A percentile compares a stretch with the other conserved stretches of the same genome.
These are phyloP conservation scores for Myodes glareolus DNA, from an alignment of 2,113 vertebrate species.

Conservation along the genomic window DNA sequence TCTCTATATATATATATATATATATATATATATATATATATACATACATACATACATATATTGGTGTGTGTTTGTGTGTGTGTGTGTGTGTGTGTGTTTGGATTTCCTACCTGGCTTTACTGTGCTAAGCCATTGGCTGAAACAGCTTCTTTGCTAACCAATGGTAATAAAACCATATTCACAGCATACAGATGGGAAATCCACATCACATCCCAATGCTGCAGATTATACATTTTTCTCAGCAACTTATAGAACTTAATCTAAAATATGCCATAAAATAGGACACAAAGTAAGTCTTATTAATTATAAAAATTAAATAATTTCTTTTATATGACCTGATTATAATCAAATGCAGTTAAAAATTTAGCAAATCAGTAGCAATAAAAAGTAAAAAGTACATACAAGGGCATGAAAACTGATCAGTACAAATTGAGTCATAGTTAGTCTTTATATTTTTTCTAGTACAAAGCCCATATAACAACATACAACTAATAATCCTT, in stretches of 20 bases:
- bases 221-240: background rate
- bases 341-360: background rate
- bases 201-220: background rate
- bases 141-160: too few species aligned
- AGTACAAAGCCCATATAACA: background rate
- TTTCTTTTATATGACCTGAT: background rate
- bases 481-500: background rate
- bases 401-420: background rate
- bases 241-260: background rate
- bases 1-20: too few species aligned
- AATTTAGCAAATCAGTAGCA: background rate
- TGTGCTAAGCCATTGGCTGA: too few species aligned
- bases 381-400: background rate
- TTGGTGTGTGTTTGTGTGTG: too few species aligned
- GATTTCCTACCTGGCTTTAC: too few species aligned
- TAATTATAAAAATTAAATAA: background rate
- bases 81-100: too few species aligned
- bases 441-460: background rate
- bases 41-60: too few species aligned
- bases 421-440: too few species aligned
- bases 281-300: background rate
- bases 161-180: too few species aligned
- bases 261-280: background rate
- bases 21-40: too few species aligned
- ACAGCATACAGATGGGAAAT: too few species aligned